Percentiles rank a stretch among this genome's conserved stretches.
Evolutionary conservation across 2,797 vertebrate species (phyloP).

Genomic region (Neoniphon sammara): DNA sequence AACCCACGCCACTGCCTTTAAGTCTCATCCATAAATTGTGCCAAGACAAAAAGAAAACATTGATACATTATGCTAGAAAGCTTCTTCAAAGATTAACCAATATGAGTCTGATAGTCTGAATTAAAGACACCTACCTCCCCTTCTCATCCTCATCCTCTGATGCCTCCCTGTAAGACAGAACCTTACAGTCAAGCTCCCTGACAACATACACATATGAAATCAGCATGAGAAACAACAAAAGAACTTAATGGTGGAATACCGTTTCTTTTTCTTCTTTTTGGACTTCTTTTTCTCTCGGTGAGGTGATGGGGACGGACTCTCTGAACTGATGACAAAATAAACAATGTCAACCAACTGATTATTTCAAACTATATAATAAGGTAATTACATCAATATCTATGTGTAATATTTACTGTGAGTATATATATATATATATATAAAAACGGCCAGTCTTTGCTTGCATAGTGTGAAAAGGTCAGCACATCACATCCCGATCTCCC

Average conservation of each 20-base stretch:
- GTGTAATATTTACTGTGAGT: too few relatives aligned
- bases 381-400: too few relatives aligned
- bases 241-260: conserved; percentile 45
- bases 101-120: background rate
- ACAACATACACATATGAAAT: background rate
- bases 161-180: conserved; percentile 73
- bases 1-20: too few relatives aligned
- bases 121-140: conserved; percentile 68
- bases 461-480: too few relatives aligned
- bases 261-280: conserved; percentile 84
- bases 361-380: background rate
- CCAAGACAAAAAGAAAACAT: too few relatives aligned
- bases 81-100: background rate
- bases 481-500: too few relatives aligned
- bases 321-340: conserved; percentile 73
- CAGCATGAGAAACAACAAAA: rapidly evolving
- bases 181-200: background rate
- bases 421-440: too few relatives aligned
- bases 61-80: too few relatives aligned
- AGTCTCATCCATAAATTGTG: too few relatives aligned
- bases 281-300: conserved; percentile 80
- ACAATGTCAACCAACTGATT: conserved; percentile 1
- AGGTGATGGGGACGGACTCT: conserved; percentile 78
- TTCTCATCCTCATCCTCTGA: conserved; percentile 71
- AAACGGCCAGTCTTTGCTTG: too few relatives aligned